Conservation (phyloP, 2,888 invertebrate genomes). For the Rotaria sp. region DNA sequence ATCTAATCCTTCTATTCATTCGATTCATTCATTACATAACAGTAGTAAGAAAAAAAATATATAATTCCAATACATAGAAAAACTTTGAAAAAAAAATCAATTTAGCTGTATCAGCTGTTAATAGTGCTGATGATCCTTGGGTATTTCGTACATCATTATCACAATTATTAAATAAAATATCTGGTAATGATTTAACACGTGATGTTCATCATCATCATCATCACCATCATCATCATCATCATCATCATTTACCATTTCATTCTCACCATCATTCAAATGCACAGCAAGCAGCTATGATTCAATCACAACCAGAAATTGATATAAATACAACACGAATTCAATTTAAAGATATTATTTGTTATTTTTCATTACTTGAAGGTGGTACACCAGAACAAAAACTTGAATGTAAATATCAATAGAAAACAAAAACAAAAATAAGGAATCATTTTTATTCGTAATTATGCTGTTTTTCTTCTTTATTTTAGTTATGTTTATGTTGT, state of each 20-base stretch:
- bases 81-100: neutral
- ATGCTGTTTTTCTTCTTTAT: slow-evolving; percentile 44
- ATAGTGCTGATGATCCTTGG: neutral
- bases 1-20: neutral
- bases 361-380: slow-evolving; percentile 84
- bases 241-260: neutral
- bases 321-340: slow-evolving; percentile 50
- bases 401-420: slow-evolving; percentile 72
- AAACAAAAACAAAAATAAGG: too few relatives aligned
- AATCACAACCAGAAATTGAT: slow-evolving; percentile 43
- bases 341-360: slow-evolving; percentile 89
- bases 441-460: neutral
- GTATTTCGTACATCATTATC: neutral
- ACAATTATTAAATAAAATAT: neutral
- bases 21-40: slow-evolving; percentile 25
- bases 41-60: neutral
- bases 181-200: slow-evolving; percentile 10
- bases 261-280: neutral
- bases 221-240: neutral
- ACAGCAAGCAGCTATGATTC: neutral
- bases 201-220: neutral
- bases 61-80: neutral
- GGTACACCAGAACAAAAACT: slow-evolving; percentile 91
- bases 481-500: slow-evolving; percentile 90
- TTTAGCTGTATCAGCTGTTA: neutral